phyloP scores from a whole-genome alignment of 2,888 invertebrate species.

The Eupithecia vulgata region DNA sequence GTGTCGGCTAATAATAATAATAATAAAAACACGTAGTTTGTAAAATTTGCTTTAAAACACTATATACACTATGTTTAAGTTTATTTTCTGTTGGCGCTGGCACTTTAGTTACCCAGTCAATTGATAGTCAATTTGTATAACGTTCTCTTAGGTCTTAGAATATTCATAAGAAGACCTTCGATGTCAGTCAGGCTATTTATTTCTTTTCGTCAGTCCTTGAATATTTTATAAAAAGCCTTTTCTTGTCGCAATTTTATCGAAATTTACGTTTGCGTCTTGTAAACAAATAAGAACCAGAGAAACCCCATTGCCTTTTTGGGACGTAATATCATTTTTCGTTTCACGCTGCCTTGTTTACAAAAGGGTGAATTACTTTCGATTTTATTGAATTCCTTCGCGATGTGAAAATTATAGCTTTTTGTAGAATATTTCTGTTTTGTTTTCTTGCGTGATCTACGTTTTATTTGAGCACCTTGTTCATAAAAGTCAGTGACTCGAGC shows the following conservation, averaged over 20 bases:
- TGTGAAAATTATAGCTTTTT: slow-evolving; percentile 1
- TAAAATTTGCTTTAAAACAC: no score
- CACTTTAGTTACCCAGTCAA: neutral
- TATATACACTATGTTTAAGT: no score
- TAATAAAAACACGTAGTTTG: no score
- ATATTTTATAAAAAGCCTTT: neutral
- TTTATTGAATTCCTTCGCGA: neutral
- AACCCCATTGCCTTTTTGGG: neutral
- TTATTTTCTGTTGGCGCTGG: neutral
- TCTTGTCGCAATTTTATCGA: neutral
- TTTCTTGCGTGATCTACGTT: neutral
- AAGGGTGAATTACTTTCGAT: neutral
- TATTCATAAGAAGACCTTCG: neutral
- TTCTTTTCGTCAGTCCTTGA: neutral
- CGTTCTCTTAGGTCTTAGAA: neutral
- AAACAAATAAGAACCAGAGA: neutral
- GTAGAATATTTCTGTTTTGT: neutral
- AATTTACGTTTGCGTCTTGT: slow-evolving; percentile 1
- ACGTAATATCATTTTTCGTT: neutral
- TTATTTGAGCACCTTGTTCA: neutral
- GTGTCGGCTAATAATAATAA: neutral
- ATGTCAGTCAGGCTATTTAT: neutral
- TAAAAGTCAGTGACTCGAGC: slow-evolving; percentile 5
- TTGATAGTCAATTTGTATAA: slow-evolving; percentile 2
- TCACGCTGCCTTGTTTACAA: slow-evolving; percentile 8